A percentile compares a stretch with the other conserved stretches of the same genome.
phyloP scores from a whole-genome alignment of 1,140 invertebrate species.

The Propsilocerus akamusi region DNA sequence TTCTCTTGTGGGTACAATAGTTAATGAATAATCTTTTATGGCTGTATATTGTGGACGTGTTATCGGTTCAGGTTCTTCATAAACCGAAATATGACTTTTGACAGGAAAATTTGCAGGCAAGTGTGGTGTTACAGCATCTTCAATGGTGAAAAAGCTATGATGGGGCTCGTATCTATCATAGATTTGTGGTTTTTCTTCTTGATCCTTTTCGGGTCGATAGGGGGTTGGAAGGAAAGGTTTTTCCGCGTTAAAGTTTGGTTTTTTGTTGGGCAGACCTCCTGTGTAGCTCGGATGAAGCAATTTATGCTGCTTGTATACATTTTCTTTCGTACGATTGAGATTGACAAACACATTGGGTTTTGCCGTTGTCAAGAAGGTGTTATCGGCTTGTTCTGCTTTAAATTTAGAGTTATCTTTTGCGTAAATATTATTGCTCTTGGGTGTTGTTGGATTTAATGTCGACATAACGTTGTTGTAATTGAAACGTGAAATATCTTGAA shows the following conservation, averaged over 20 bases:
- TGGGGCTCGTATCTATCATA: background rate
- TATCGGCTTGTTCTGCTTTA: background rate
- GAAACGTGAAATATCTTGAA: conserved; percentile 5
- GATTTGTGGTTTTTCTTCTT: too few relatives aligned
- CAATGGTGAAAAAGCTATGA: conserved; percentile 6
- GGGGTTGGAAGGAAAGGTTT: conserved; percentile 4
- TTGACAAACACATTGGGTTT: conserved; percentile 3
- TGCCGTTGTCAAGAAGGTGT: background rate
- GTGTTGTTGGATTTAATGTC: background rate
- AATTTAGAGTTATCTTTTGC: background rate
- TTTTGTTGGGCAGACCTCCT: background rate
- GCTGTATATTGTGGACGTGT: too few relatives aligned
- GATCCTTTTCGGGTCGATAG: background rate
- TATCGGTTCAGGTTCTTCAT: too few relatives aligned
- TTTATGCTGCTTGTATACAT: conserved; percentile 4
- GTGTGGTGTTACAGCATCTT: conserved; percentile 6
- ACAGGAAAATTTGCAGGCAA: background rate
- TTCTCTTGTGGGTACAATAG: background rate
- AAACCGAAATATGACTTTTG: too few relatives aligned
- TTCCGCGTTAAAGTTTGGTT: background rate
- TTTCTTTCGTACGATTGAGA: conserved; percentile 1
- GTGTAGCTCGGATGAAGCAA: background rate
- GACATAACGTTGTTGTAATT: conserved; percentile 2
- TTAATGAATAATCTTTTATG: too few relatives aligned
- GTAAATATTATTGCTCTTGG: background rate